These are phyloP conservation scores for Neosalanx taihuensis DNA, from an alignment of 2,797 vertebrate genomes.

Conservation along the genomic window DNA sequence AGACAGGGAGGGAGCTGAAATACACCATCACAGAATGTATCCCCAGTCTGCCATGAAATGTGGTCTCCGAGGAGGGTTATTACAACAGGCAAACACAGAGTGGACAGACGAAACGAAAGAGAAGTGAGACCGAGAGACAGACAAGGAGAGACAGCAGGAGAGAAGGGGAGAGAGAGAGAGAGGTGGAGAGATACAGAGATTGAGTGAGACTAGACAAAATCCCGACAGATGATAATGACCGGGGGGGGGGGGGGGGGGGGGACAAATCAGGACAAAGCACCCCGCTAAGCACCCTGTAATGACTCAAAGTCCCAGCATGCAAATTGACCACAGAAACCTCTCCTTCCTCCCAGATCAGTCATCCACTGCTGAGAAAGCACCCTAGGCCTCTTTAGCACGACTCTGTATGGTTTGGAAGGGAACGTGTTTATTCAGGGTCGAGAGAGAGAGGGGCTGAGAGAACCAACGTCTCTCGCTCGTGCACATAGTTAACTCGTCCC, in stretches of 20 bases:
- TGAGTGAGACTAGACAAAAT: slow-evolving; percentile 18
- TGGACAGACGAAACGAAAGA: background rate
- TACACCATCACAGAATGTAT: slow-evolving; percentile 5
- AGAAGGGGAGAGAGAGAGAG: slow-evolving; percentile 18
- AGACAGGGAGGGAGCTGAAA: slow-evolving; percentile 16
- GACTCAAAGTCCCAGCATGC: slow-evolving; percentile 55
- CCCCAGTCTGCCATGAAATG: slow-evolving; percentile 14
- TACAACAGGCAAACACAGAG: slow-evolving; percentile 1
- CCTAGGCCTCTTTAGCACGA: slow-evolving; percentile 51
- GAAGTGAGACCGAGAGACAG: slow-evolving; percentile 17
- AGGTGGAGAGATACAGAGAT: slow-evolving; percentile 3
- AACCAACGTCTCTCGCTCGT: slow-evolving; percentile 44
- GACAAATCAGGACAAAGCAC: slow-evolving; percentile 32
- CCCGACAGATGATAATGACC: slow-evolving; percentile 43
- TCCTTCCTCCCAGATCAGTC: slow-evolving; percentile 65
- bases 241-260: slow-evolving; percentile 27
- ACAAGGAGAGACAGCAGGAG: background rate
- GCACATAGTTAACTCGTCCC: background rate
- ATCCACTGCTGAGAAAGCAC: slow-evolving; percentile 67
- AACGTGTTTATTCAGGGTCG: slow-evolving; percentile 68
- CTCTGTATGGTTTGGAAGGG: slow-evolving; percentile 68
- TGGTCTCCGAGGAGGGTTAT: slow-evolving; percentile 9
- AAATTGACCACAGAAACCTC: slow-evolving; percentile 63
- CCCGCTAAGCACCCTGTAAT: slow-evolving; percentile 48
- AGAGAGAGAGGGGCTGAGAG: slow-evolving; percentile 44